phyloP scores from a whole-genome alignment of 2,113 vertebrate species.

The Pachyramphus minor region DNA sequence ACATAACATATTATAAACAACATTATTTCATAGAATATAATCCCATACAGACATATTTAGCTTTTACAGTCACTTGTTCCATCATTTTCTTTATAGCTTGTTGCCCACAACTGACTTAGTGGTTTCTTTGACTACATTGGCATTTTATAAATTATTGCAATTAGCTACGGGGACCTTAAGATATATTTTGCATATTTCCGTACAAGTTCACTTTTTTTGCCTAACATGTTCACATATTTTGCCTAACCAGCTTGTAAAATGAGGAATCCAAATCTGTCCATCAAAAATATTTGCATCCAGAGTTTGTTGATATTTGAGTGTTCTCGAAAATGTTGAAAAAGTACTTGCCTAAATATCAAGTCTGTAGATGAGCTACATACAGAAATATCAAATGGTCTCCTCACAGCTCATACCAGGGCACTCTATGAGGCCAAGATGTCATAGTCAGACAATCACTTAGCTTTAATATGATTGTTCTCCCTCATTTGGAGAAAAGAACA shows the following conservation, averaged over 20 bases:
- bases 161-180: background rate
- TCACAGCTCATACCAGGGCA: background rate
- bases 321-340: background rate
- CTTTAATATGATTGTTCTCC: background rate
- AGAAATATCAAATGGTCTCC: background rate
- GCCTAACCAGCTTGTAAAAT: background rate
- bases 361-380: background rate
- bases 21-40: background rate
- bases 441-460: background rate
- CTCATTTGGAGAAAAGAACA: background rate
- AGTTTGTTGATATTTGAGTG: background rate
- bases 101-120: background rate
- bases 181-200: background rate
- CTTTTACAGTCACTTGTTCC: background rate
- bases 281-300: background rate
- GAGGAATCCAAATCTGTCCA: background rate
- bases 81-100: background rate
- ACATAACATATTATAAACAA: background rate
- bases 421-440: background rate
- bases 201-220: background rate
- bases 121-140: background rate
- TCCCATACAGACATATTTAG: background rate
- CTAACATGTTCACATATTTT: background rate
- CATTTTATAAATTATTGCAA: background rate
- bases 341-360: background rate